phyloP scores from a whole-genome alignment of 2,113 vertebrate species.

The Gnathonemus longibarbis region DNA sequence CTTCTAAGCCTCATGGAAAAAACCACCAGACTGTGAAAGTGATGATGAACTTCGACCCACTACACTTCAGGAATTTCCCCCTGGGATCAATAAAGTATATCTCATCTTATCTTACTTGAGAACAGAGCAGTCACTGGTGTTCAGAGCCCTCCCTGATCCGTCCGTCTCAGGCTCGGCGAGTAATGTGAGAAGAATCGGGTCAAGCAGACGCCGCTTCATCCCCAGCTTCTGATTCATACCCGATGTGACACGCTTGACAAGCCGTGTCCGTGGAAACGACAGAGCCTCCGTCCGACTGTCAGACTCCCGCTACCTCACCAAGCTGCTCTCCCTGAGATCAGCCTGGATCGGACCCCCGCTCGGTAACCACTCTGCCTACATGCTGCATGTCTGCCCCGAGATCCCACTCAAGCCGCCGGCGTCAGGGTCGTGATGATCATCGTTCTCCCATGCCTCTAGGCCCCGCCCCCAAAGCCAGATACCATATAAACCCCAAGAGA shows the following conservation, averaged over 20 bases:
- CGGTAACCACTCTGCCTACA: neutral
- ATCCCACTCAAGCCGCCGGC: neutral
- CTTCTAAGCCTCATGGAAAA: neutral
- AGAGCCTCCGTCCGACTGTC: neutral
- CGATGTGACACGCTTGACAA: neutral
- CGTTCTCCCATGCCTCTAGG: neutral
- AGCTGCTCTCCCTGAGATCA: neutral
- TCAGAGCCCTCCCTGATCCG: neutral
- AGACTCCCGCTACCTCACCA: neutral
- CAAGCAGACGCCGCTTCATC: neutral
- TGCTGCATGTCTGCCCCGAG: neutral
- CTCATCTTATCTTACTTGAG: neutral
- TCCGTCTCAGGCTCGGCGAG: neutral
- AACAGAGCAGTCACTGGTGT: neutral
- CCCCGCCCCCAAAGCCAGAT: neutral
- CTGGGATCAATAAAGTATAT: neutral
- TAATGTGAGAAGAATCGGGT: neutral
- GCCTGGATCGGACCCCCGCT: neutral
- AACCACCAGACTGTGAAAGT: neutral
- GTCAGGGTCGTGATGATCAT: neutral
- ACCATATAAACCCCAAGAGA: neutral
- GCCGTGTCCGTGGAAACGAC: neutral
- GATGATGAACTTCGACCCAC: neutral
- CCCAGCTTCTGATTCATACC: neutral
- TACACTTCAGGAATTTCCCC: neutral